Percentiles rank a stretch among this genome's conserved stretches.
These are phyloP conservation scores for Daktulosphaira vitifoliae DNA, from an alignment of 1,140 invertebrate genomes.

Conservation along the genomic window DNA sequence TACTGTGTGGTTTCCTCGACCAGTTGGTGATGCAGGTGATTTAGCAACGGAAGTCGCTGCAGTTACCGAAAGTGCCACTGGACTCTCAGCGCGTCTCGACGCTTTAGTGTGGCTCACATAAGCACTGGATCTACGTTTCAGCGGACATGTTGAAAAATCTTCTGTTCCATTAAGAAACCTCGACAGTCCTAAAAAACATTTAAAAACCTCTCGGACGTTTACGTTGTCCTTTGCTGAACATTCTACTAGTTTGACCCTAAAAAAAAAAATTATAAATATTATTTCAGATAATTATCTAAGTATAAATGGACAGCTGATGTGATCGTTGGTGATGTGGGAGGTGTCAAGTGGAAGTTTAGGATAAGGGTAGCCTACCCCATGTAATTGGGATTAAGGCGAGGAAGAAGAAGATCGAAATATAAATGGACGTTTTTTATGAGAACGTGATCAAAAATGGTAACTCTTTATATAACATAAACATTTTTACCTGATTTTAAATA, in stretches of 20 bases:
- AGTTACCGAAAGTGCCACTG: slow-evolving; percentile 38
- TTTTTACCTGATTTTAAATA: no score
- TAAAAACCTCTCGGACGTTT: slow-evolving; percentile 68
- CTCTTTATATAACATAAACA: no score
- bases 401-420: no score
- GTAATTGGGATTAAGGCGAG: no score
- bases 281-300: no score
- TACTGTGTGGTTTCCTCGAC: slow-evolving; percentile 42
- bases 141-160: slow-evolving; percentile 46
- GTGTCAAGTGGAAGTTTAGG: no score
- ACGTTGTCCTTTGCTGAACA: slow-evolving; percentile 72
- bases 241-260: slow-evolving; percentile 67
- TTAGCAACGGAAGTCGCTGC: slow-evolving; percentile 11
- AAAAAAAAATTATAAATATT: no score
- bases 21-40: slow-evolving; percentile 22
- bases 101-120: slow-evolving; percentile 50
- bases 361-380: no score
- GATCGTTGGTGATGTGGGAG: no score
- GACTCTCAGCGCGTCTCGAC: slow-evolving; percentile 37
- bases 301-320: no score
- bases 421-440: no score
- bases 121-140: slow-evolving; percentile 64
- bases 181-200: slow-evolving; percentile 59
- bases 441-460: no score
- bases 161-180: slow-evolving; percentile 48